Evolutionary conservation across 2,113 vertebrate species (phyloP), one percentile per base, ranked within the genome.

Genomic region (Phaethon lepturus): DNA sequence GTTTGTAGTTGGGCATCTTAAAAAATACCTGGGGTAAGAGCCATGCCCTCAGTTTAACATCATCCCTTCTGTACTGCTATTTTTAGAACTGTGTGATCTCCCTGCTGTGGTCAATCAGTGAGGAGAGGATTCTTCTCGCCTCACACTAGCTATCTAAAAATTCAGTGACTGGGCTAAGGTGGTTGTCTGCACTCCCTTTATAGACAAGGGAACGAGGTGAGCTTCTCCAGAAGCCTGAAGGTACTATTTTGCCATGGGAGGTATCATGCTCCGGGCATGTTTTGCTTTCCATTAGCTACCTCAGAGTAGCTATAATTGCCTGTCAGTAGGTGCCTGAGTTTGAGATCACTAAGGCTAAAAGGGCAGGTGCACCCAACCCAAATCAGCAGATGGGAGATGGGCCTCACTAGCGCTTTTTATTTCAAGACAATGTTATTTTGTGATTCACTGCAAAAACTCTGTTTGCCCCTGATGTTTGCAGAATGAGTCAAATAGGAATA

Each of bases 391-490:
- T 63, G 50, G 82, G 60, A 89, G 76, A 81, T 68, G 64, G 62
- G 75, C 74, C 86, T 81, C 7, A 3, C 20, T 25, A 68, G 44
- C 1, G 2, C 49, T 45, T 94, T 69, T 60, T 59, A 22, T 81
- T 91, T 84, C 82, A 35, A 73, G 35, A 9, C 47, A 64, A 10
- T 33, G 76, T 68, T 81, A 60, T 69, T 94, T 59, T 76, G 72
- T 96, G 91, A 94, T 95, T 97, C 96, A 86, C 47, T 80, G 62
- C 63, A 60, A 93, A 88, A 90, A 29, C 47, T 80, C 45, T 81
- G 60, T 64, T 94, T 97, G 81, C 40, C 64, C 25, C 53, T 33
- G 31, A 9, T 81, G 79, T 92, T 93, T 94, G 86, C 49, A 82
- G 78, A 90, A 44, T 95, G 94, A 95, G 79, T 94, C 95, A 94